These are phyloP conservation scores for Drosophila monieri DNA, from an alignment of 2,888 invertebrate species.

Conservation along the genomic window DNA sequence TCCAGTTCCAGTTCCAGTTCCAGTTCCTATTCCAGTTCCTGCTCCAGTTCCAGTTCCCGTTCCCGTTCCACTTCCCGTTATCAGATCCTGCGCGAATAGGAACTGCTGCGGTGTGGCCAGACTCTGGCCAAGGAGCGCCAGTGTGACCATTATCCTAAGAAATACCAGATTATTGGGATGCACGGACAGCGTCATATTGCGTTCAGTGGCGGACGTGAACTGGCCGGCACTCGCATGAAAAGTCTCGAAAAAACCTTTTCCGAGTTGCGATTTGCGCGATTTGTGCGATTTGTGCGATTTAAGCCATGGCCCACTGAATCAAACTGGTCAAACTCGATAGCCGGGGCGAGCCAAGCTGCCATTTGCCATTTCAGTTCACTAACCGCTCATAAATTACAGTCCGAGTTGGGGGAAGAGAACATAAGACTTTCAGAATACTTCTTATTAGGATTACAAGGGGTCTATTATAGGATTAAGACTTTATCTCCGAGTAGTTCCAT, in stretches of 20 bases:
- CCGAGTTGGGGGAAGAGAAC: slow-evolving; percentile 5
- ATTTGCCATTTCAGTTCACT: slow-evolving; percentile 65
- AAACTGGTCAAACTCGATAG: slow-evolving; percentile 66
- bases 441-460: no score
- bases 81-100: slow-evolving; percentile 43
- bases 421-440: not conserved
- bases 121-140: slow-evolving; percentile 3
- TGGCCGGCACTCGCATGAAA: slow-evolving; percentile 50
- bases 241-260: slow-evolving; percentile 66
- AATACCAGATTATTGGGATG: slow-evolving; percentile 4
- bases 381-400: slow-evolving; percentile 60
- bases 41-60: slow-evolving; percentile 1
- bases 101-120: slow-evolving; percentile 58
- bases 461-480: no score
- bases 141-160: slow-evolving; percentile 18
- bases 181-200: slow-evolving; percentile 56
- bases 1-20: slow-evolving; percentile 4
- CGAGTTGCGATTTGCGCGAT: slow-evolving; percentile 17
- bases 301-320: slow-evolving; percentile 37
- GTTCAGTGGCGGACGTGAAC: slow-evolving; percentile 53
- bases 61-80: slow-evolving; percentile 1
- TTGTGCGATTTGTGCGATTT: slow-evolving; percentile 10
- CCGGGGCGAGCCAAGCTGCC: slow-evolving; percentile 46
- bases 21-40: slow-evolving; percentile 6
- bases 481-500: not conserved